Percentiles rank a stretch among this genome's conserved stretches.
Evolutionary conservation across 1,140 invertebrate species (phyloP).

Genomic region (Pantala flavescens): DNA sequence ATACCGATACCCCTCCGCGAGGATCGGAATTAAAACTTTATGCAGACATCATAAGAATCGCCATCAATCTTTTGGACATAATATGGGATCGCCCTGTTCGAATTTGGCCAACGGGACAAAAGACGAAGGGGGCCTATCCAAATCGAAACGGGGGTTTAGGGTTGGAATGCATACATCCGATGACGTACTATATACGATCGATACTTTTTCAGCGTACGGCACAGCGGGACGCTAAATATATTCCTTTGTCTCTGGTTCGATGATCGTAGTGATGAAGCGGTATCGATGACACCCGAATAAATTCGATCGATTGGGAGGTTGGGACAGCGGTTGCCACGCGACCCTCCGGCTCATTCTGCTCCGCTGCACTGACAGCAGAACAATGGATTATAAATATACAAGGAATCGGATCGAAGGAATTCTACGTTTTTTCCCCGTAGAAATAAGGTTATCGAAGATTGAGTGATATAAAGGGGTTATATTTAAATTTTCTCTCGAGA

Average conservation of each 20-base stretch:
- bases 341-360: neutral
- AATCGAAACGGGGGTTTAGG: neutral
- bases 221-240: no score
- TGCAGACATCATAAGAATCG: neutral
- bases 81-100: neutral
- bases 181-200: no score
- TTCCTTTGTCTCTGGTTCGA: no score
- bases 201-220: no score
- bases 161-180: no score
- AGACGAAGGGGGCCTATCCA: neutral
- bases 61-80: neutral
- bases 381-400: slow-evolving; percentile 4
- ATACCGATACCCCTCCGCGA: neutral
- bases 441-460: slow-evolving; percentile 10
- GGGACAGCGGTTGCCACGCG: neutral
- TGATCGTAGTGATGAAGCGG: no score
- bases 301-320: neutral
- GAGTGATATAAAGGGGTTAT: neutral
- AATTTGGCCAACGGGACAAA: neutral
- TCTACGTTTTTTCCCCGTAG: neutral
- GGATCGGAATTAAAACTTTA: slow-evolving; percentile 1
- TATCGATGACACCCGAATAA: no score
- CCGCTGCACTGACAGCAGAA: neutral
- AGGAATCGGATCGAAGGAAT: neutral
- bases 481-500: neutral